Conservation (phyloP, 2,797 vertebrate genomes). For the Sebastes matsubarae region DNA sequence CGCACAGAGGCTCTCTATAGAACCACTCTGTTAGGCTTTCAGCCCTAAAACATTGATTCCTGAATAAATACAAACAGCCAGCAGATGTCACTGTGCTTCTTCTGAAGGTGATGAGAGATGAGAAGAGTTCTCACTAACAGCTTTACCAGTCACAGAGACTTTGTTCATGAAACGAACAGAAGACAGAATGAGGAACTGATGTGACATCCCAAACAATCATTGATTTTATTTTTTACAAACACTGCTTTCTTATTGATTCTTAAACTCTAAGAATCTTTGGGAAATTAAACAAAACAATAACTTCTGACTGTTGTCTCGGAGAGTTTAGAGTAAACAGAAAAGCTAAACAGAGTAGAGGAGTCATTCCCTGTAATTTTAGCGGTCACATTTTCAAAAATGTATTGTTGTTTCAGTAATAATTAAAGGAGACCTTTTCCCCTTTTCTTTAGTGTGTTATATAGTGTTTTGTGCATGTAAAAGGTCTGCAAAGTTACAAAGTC, state of each 20-base stretch:
- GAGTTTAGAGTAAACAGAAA: background rate
- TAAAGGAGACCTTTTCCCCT: background rate
- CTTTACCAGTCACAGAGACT: background rate
- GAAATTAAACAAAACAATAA: background rate
- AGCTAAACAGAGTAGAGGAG: background rate
- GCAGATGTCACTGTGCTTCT: conserved; percentile 64
- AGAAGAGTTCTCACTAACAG: background rate
- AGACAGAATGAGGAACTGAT: background rate
- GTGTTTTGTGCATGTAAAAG: too few species aligned
- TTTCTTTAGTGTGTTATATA: too few species aligned
- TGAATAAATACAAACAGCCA: conserved; percentile 24
- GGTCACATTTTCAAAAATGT: background rate
- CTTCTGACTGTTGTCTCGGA: background rate
- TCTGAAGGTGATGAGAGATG: background rate
- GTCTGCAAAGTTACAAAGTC: too few species aligned
- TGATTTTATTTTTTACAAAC: background rate
- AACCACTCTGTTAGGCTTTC: background rate
- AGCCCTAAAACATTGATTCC: background rate
- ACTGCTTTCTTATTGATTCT: background rate
- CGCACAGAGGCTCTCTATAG: too few species aligned
- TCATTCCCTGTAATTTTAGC: background rate
- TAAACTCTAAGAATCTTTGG: background rate
- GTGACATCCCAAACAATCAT: background rate
- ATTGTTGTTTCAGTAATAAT: background rate
- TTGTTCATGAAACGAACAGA: background rate